Evolutionary conservation across 2,797 vertebrate species (phyloP).

Genomic region (Coilia nasus): DNA sequence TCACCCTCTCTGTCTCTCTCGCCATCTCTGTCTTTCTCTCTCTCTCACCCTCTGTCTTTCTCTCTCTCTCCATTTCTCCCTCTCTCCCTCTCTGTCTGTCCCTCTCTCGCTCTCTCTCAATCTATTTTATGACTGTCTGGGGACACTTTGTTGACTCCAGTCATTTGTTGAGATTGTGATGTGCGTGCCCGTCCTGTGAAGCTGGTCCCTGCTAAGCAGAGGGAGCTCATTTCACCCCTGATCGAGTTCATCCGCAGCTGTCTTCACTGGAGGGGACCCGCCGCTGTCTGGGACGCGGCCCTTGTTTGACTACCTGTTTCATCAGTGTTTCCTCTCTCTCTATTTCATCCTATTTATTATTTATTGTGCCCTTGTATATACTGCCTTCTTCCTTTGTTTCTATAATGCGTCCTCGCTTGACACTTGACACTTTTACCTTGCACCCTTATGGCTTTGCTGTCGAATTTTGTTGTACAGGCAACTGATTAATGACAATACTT

Average conservation of each 20-base stretch:
- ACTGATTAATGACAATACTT: no score
- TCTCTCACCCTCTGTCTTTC: slow-evolving; percentile 22
- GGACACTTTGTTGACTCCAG: not conserved
- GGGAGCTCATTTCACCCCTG: slow-evolving; percentile 60
- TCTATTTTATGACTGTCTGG: not conserved
- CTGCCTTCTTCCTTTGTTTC: no score
- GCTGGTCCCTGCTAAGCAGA: slow-evolving; percentile 31
- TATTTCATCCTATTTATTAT: no score
- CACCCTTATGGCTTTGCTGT: no score
- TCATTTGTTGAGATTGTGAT: slow-evolving; percentile 16
- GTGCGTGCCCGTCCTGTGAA: not conserved
- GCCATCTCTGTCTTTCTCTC: not conserved
- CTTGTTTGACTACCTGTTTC: not conserved
- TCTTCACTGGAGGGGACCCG: slow-evolving; percentile 15
- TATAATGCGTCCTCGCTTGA: no score
- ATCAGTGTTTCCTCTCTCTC: no score
- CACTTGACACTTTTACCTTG: no score
- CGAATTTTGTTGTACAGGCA: no score
- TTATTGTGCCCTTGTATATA: no score
- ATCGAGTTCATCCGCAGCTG: slow-evolving; percentile 40
- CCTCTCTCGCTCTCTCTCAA: not conserved
- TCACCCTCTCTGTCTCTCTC: not conserved
- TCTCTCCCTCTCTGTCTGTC: no score
- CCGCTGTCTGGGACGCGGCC: not conserved
- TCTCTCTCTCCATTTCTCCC: no score